Evolutionary conservation across 2,888 invertebrate genomes (phyloP).

Genomic region (Seira ritae): DNA sequence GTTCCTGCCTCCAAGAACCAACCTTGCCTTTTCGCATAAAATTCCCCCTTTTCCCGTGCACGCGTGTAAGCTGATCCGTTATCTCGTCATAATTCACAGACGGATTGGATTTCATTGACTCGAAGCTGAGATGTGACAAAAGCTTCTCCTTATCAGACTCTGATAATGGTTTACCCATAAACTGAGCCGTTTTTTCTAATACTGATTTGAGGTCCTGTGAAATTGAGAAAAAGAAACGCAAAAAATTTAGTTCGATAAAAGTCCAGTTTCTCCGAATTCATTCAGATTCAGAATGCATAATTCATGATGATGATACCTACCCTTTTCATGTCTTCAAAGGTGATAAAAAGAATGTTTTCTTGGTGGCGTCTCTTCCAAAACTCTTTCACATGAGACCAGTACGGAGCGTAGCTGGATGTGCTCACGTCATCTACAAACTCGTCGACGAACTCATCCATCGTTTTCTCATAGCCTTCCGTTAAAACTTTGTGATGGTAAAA

Average conservation of each 20-base stretch:
- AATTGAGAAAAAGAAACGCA: constrained; percentile 9
- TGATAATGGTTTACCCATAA: constrained; percentile 82
- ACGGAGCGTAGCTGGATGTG: constrained; percentile 67
- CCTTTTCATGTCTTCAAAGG: constrained; percentile 88
- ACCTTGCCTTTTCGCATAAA: constrained; percentile 88
- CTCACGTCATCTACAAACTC: constrained; percentile 79
- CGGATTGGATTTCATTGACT: constrained; percentile 88
- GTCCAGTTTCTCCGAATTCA: neutral
- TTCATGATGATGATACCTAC: constrained; percentile 70
- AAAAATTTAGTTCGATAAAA: neutral
- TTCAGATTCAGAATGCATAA: neutral
- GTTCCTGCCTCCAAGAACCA: constrained; percentile 88
- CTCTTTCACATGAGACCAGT: constrained; percentile 69
- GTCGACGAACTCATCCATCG: constrained; percentile 80
- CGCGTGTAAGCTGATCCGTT: constrained; percentile 71
- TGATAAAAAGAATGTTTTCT: constrained; percentile 85
- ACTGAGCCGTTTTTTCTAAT: constrained; percentile 83
- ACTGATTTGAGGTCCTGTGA: constrained; percentile 81
- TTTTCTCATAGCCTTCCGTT: constrained; percentile 81
- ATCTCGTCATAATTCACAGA: constrained; percentile 84
- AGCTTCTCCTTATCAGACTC: constrained; percentile 82
- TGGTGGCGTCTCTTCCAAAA: constrained; percentile 85
- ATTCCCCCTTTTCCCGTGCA: constrained; percentile 74
- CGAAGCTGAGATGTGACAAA: constrained; percentile 86
- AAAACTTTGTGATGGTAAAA: constrained; percentile 87